A percentile compares a stretch with the other conserved stretches of the same genome.
These are phyloP conservation scores for Cataglyphis cursor DNA, from an alignment of 2,888 invertebrate species.

Conservation along the genomic window DNA sequence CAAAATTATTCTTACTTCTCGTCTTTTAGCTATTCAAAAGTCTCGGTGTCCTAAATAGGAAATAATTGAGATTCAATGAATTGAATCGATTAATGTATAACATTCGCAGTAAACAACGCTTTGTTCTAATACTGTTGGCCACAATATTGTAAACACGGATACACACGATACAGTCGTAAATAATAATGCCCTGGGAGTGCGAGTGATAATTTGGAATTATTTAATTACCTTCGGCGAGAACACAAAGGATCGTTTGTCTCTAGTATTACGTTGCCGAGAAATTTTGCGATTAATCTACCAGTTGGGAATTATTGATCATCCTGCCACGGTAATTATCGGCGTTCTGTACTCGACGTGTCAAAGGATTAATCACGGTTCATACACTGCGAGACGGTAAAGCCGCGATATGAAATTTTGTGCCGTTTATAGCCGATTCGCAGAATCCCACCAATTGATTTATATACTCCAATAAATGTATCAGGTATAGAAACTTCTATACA, in stretches of 20 bases:
- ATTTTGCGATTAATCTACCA: constrained; percentile 54
- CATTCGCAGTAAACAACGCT: background rate
- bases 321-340: constrained; percentile 57
- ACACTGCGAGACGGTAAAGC: constrained; percentile 48
- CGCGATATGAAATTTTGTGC: constrained; percentile 53
- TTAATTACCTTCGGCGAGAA: constrained; percentile 48
- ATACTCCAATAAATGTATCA: constrained; percentile 31
- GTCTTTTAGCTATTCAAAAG: constrained; percentile 60
- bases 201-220: constrained; percentile 52
- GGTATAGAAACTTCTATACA: constrained; percentile 29
- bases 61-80: constrained; percentile 66
- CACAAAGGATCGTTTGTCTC: constrained; percentile 46
- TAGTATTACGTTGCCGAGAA: constrained; percentile 41
- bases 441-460: constrained; percentile 44
- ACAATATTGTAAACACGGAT: constrained; percentile 36
- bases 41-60: constrained; percentile 53
- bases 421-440: constrained; percentile 47
- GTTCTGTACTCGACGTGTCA: constrained; percentile 56
- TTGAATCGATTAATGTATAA: constrained; percentile 33
- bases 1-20: constrained; percentile 58
- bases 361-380: constrained; percentile 53
- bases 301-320: constrained; percentile 57
- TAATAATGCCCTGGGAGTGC: constrained; percentile 34
- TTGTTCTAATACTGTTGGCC: constrained; percentile 27
- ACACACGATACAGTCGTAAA: constrained; percentile 14